Base-by-base conservation (phyloP, 2,113 vertebrate species). In the Scatophagus argus region DNA sequence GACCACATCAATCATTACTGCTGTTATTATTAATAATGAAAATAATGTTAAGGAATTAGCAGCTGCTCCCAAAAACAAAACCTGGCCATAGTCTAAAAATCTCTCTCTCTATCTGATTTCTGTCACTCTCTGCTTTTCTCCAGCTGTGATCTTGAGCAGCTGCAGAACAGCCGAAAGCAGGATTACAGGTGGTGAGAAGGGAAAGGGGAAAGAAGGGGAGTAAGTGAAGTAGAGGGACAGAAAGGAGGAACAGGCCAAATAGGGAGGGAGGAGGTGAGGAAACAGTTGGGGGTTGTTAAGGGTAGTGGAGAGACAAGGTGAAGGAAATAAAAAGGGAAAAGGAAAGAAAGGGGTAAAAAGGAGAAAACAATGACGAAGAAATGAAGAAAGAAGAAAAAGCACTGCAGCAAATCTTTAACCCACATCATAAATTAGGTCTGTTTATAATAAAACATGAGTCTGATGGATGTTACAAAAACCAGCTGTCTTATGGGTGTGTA, bases 171-270 rank as follows among this genome's bases (percentile, higher is more conserved):
- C 34, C 1, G 75, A 69, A 67, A 85, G 62, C 62, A 82, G 71
- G 54, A 86, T 79, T 87, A 83, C 87, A 89, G 87, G 83, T 84
- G 82, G 72, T 41, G 82, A 70, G 55, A 44, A 34, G 58, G 44
- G 14, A 46, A 56, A 39, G 29, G 12, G 29, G 23, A 5, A 27
- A 23, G 11, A n/a, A 10, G 34, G 41, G 25, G 27, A 19, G 0
- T 12, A 46, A n/a, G 14, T 25, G 41, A 47, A 29, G 16, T 27
- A 29, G 2, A 31, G 14, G 21, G n/a, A 8, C 0, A 11, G 39
- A 13, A 29, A 11, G 16, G 13, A 32, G 16, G 58, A 29, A 39
- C n/a, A 36, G 44, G 19, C 5, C 41, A 23, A 6, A 27, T 52
- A 5, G 3, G 39, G 67, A 63, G 16, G 14, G 0, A 65, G 4